A percentile compares a stretch with the other conserved stretches of the same genome.
Conservation (phyloP, 2,113 vertebrate genomes). For the Macquaria ambigua region DNA sequence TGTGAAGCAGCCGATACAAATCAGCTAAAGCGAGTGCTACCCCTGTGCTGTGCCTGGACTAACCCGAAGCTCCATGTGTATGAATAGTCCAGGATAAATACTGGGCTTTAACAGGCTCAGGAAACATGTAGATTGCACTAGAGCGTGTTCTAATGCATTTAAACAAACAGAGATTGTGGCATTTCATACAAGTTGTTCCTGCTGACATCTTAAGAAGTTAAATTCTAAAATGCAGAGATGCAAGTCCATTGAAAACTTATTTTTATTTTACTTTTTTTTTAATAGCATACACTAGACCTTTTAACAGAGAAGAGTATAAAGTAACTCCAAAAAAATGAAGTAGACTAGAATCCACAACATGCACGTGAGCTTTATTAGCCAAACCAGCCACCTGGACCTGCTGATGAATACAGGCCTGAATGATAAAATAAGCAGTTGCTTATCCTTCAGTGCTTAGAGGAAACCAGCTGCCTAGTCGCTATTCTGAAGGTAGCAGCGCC, state of each 20-base stretch:
- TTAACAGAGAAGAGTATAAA: background rate
- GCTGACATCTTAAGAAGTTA: background rate
- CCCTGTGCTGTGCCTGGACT: background rate
- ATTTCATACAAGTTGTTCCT: background rate
- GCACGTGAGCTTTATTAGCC: constrained; percentile 18
- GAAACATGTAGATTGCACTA: too few species aligned
- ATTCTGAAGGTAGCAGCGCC: constrained; percentile 54
- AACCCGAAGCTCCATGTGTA: background rate
- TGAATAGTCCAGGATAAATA: background rate
- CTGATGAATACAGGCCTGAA: constrained; percentile 33
- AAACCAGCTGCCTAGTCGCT: constrained; percentile 51
- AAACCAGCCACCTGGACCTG: constrained; percentile 44
- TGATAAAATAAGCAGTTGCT: constrained; percentile 50
- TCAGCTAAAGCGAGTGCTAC: background rate
- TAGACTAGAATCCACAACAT: background rate
- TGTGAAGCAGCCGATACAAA: background rate
- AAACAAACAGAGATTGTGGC: background rate
- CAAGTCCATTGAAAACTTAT: background rate
- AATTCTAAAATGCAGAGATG: background rate
- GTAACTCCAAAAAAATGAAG: background rate
- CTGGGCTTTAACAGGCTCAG: background rate
- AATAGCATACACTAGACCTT: background rate
- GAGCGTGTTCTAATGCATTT: background rate
- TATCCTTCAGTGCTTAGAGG: constrained; percentile 45
- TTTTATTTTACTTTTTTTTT: background rate